Conservation (phyloP, 2,888 invertebrate species). For the Erebia palarica region DNA sequence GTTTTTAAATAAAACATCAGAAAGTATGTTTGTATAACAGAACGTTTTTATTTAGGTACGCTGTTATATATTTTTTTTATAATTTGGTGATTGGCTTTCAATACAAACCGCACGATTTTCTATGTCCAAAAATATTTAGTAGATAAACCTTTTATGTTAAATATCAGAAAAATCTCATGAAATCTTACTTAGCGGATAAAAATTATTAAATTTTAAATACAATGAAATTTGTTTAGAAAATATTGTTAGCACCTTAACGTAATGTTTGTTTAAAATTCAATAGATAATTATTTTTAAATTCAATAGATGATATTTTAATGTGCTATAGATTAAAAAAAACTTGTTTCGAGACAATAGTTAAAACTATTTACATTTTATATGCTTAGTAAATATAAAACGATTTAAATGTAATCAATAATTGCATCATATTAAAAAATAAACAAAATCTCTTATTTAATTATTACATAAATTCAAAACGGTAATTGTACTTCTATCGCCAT, state of each 20-base stretch:
- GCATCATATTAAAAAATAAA: not conserved
- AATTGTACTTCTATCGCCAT: constrained; percentile 17
- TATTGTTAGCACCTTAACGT: too few species aligned
- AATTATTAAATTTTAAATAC: too few species aligned
- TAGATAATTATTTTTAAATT: too few species aligned
- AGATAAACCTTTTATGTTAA: not conserved
- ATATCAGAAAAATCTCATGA: not conserved
- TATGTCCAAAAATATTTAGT: not conserved
- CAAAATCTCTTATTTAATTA: constrained; percentile 2
- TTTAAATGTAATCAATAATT: not conserved
- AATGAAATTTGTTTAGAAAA: too few species aligned
- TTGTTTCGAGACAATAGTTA: not conserved
- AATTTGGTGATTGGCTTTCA: not conserved
- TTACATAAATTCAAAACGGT: not conserved
- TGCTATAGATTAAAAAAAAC: not conserved
- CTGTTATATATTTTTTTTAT: not conserved
- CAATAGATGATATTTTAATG: too few species aligned
- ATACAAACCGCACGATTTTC: not conserved
- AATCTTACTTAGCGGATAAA: too few species aligned
- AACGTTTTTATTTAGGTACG: constrained; percentile 9
- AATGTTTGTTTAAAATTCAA: too few species aligned
- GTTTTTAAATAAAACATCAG: not conserved
- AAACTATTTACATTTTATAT: not conserved
- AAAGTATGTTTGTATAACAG: not conserved
- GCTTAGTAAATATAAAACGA: not conserved